Evolutionary conservation across 1,140 invertebrate species (phyloP).

Genomic region (Bombus picipes): DNA sequence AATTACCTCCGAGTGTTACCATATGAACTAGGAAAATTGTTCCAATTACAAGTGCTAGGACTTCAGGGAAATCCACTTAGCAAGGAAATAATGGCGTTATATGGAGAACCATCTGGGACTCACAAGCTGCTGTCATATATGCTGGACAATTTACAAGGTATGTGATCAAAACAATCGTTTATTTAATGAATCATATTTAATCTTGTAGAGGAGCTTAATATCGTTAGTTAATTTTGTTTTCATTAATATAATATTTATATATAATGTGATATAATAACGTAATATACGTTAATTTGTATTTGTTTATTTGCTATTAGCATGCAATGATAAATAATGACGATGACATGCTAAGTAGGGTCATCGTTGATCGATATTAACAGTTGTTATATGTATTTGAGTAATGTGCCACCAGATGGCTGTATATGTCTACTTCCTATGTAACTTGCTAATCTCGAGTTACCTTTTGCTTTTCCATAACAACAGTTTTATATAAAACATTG

Average conservation of each 20-base stretch:
- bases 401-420: neutral
- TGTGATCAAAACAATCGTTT: slow-evolving; percentile 73
- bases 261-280: neutral
- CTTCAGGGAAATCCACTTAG: slow-evolving; percentile 97
- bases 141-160: slow-evolving; percentile 97
- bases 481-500: neutral
- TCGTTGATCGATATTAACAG: slow-evolving; percentile 14
- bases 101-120: slow-evolving; percentile 96
- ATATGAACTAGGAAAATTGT: slow-evolving; percentile 98
- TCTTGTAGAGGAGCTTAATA: neutral
- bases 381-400: neutral
- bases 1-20: slow-evolving; percentile 96
- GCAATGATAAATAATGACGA: neutral
- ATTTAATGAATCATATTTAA: neutral
- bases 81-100: slow-evolving; percentile 95
- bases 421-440: neutral
- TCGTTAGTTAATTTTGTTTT: neutral
- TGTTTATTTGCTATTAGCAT: neutral
- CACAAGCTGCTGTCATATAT: slow-evolving; percentile 96
- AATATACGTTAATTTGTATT: neutral
- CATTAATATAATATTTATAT: neutral
- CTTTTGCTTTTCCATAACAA: neutral
- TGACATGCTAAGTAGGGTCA: neutral
- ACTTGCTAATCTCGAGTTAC: neutral
- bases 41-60: slow-evolving; percentile 95